Base-by-base conservation (phyloP, 2,797 vertebrate species). In the Muraenolepis orangiensis region DNA sequence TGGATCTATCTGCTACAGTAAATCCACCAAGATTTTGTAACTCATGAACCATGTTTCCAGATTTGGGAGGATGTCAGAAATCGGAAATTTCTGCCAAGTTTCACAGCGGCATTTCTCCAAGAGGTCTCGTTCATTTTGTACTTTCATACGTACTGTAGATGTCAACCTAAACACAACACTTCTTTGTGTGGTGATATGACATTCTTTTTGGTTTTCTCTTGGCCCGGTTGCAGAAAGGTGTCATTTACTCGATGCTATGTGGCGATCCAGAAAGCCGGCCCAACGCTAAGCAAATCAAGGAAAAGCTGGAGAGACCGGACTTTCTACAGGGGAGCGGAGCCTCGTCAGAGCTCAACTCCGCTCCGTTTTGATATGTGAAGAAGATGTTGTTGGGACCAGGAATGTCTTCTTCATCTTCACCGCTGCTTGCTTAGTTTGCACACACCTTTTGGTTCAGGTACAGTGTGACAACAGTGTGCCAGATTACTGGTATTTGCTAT, bases 191-290 rank as follows among this genome's bases (percentile, higher is more conserved):
- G 38, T 3, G 61, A n/a, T 23, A 1, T 34, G 0, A 0, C 0
- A 38, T 6, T 13, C 3, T 67, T 67, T 31, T 67, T 31, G 10
- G 2, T 0, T 36, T 36, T 46, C 30, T 40, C 20, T 42, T 64
- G 46, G 46, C 68, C 68, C 10, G 70, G 67, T 81, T 85, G 29
- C 71, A 94, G 93, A 13, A 26, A 5, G 40, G 34, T 23, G 76
- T 91, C 6, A 91, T 94, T 2, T 14, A 69, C 20, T 66, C 2
- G 10, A 89, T 93, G 91, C 82, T 94, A 78, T 16, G 51, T 77
- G 16, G 69, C 46, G 67, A 76, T 0, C 87, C 93, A 74, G 42
- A 78, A 29, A 31, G 76, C 0, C 84, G 93, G 81, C 90, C 87
- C 64, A 87, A 88, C 26, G 91, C 92, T 0, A 30, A n/a, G 0